A percentile compares a stretch with the other conserved stretches of the same genome.
Evolutionary conservation across 2,113 vertebrate species (phyloP).

Genomic region (Chionomys nivalis): DNA sequence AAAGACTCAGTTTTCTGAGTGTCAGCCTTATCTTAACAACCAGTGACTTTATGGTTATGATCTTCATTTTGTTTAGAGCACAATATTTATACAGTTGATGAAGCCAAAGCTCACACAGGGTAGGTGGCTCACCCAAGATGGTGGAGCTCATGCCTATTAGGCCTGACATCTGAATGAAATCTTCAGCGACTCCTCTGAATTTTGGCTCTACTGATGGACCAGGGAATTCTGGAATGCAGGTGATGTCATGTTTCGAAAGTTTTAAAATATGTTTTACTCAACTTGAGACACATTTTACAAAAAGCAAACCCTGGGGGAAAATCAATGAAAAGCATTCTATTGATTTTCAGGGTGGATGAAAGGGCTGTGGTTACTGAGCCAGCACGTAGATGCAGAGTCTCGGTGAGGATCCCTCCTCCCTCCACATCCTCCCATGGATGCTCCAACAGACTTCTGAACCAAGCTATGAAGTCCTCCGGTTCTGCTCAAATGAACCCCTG

Average conservation of each 20-base stretch:
- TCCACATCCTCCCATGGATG: accelerated
- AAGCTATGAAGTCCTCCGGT: background rate
- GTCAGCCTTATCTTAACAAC: background rate
- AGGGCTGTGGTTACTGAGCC: background rate
- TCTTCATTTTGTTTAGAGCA: no score
- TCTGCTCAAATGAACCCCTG: background rate
- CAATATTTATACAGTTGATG: background rate
- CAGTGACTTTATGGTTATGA: background rate
- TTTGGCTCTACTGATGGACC: accelerated
- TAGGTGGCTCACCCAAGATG: background rate
- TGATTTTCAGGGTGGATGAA: background rate
- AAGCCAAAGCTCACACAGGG: background rate
- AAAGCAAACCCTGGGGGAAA: background rate
- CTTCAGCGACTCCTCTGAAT: background rate
- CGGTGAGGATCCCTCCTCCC: accelerated
- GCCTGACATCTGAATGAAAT: background rate
- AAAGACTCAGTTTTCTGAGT: background rate
- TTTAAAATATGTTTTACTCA: slow-evolving; percentile 40
- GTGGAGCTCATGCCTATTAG: accelerated
- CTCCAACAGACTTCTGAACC: background rate
- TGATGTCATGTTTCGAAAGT: background rate
- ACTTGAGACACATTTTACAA: slow-evolving; percentile 28
- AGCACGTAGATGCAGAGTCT: background rate
- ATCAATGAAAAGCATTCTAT: slow-evolving; percentile 15
- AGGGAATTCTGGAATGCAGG: background rate